Percentiles rank a stretch among this genome's conserved stretches.
Conservation (phyloP, 2,113 vertebrate genomes). For the Ceyx cyanopectus region DNA sequence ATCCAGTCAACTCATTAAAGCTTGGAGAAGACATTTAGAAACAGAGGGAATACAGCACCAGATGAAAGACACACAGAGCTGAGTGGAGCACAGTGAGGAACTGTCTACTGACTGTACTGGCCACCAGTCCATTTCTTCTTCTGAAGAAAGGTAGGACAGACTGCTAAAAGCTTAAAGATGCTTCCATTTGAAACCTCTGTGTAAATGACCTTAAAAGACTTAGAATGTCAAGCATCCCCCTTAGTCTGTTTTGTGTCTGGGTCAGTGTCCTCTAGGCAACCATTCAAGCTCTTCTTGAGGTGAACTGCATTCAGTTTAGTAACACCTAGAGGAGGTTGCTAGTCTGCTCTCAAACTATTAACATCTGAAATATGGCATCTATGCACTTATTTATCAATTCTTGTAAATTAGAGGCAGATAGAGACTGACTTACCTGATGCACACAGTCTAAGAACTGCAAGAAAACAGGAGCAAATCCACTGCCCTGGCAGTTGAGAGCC, state of each 20-base stretch:
- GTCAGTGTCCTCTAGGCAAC: background rate
- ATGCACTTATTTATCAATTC: background rate
- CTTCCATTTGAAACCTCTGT: background rate
- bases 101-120: background rate
- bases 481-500: constrained; percentile 91
- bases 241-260: background rate
- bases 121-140: background rate
- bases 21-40: background rate
- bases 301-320: background rate
- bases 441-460: constrained; percentile 97
- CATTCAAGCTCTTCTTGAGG: background rate
- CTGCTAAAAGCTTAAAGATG: background rate
- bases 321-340: background rate
- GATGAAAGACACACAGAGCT: background rate
- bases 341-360: background rate
- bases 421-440: constrained; percentile 87
- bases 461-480: constrained; percentile 93
- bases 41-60: background rate
- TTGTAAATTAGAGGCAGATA: background rate
- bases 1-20: background rate
- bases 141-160: background rate
- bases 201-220: background rate
- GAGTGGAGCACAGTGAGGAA: background rate
- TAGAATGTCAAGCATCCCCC: background rate
- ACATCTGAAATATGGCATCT: background rate